Percentiles rank a stretch among this genome's conserved stretches.
These are phyloP conservation scores for Aplodontia rufa DNA, from an alignment of 2,113 vertebrate genomes.

Conservation along the genomic window DNA sequence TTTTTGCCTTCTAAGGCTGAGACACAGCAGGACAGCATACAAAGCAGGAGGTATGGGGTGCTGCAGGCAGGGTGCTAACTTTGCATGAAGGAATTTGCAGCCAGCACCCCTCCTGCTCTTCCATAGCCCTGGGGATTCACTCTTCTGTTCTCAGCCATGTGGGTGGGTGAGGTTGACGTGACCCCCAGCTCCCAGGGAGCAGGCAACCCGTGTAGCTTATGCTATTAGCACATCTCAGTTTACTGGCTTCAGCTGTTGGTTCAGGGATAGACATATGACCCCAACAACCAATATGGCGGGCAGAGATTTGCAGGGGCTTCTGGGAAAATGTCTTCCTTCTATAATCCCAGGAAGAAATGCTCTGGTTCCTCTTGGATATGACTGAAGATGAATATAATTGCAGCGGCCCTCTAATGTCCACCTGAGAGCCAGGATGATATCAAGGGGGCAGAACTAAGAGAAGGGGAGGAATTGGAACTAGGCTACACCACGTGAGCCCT, in stretches of 20 bases:
- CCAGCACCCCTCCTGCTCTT: neutral
- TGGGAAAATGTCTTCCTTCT: neutral
- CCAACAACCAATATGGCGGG: neutral
- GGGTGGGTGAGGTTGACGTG: neutral
- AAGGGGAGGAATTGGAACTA: neutral
- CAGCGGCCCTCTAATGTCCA: too few species aligned
- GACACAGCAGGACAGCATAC: accelerated
- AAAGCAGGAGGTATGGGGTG: neutral
- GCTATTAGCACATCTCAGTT: neutral
- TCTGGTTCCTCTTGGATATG: neutral
- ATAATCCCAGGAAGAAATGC: neutral
- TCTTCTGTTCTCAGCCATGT: neutral
- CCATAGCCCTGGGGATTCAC: neutral
- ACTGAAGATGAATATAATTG: neutral
- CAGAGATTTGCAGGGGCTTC: neutral
- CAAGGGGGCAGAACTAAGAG: neutral
- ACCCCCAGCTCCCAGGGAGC: too few species aligned
- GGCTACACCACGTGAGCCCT: neutral
- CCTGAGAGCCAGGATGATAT: neutral
- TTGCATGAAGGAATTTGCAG: accelerated
- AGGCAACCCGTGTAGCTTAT: neutral
- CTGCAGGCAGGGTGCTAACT: accelerated
- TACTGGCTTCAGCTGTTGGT: neutral
- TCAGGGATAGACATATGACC: neutral
- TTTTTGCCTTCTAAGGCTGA: neutral